Evolutionary conservation across 2,888 invertebrate genomes (phyloP), one percentile per base, ranked within the genome.

Genomic region (Nebria salina): DNA sequence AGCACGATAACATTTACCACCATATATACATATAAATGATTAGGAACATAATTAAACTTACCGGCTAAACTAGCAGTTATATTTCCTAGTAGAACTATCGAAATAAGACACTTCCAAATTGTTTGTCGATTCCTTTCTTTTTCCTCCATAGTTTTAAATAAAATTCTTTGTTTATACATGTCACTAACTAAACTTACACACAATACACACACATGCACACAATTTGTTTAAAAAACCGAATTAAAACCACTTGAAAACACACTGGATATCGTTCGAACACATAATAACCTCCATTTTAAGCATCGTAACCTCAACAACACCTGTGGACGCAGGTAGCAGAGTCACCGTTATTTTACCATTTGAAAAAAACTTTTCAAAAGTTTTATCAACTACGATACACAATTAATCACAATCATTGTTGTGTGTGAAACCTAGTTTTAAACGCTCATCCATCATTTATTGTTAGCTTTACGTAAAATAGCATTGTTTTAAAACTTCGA

Each of bases 251-350:
- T 68, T 13, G 65, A 73, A 78, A 65, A 34, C 75, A 70, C 77
- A 79, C 79, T 75, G 26, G 25, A 70, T 26, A 54, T 64, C 73
- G 72, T 34, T 72, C 72, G 76, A 82, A 77, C 77, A 77, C 75
- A 65, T 73, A 78, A 73, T 82, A 82, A 82, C 82, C 79, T 82
- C 83, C 83, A 83, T 83, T 83, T 83, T 83, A 83, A 77, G 80
- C 83, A 83, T 82, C 79, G 82, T 79, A 83, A 79, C 75, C 80
- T 80, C 79, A 76, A 81, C 78, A 77, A 84, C 84, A 84, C 84
- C 84, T 84, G 84, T 84, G 83, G 84, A 82, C 83, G 68, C 82
- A 82, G 82, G 83, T 83, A 83, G 75, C 74, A 82, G 76, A 83
- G 20, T 72, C 83, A 84, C 84, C 83, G 83, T 83, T 83, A 82